Evolutionary conservation across 1,140 invertebrate genomes (phyloP).

Genomic region (Drosophila aff.): DNA sequence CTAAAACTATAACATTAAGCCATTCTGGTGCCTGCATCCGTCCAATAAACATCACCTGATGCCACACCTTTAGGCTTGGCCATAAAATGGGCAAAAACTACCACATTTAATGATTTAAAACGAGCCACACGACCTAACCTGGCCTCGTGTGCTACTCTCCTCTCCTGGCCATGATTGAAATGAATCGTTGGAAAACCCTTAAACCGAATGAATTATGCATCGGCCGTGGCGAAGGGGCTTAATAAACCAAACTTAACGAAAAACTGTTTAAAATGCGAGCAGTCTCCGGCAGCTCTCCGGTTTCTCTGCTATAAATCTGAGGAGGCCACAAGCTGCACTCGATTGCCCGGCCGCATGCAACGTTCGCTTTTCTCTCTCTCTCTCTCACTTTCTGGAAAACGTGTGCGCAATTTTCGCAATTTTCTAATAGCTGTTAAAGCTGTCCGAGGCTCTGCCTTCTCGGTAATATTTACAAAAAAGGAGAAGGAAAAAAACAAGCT

Average conservation of each 20-base stretch:
- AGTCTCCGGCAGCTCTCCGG: constrained; percentile 20
- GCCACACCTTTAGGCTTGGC: constrained; percentile 14
- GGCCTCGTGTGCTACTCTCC: not conserved
- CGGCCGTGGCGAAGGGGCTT: constrained; percentile 32
- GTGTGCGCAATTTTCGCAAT: constrained; percentile 82
- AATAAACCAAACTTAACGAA: constrained; percentile 76
- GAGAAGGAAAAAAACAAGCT: constrained; percentile 49
- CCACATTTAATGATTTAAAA: constrained; percentile 55
- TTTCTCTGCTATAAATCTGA: constrained; percentile 68
- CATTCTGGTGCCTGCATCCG: constrained; percentile 20
- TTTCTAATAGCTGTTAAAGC: constrained; percentile 80
- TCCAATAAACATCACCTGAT: constrained; percentile 46
- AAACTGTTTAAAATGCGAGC: constrained; percentile 76
- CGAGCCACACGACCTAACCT: constrained; percentile 14
- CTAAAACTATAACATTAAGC: constrained; percentile 2
- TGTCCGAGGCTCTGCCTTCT: constrained; percentile 4
- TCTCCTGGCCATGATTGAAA: constrained; percentile 38
- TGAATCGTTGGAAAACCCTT: constrained; percentile 51
- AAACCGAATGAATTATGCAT: constrained; percentile 73
- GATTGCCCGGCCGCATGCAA: constrained; percentile 70
- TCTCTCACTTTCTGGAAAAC: constrained; percentile 43
- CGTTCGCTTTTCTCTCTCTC: constrained; percentile 19
- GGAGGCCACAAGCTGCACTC: constrained; percentile 72
- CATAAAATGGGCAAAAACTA: constrained; percentile 40
- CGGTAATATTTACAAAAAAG: constrained; percentile 7